phyloP scores from a whole-genome alignment of 2,888 invertebrate genomes.

The Drosophila niveifrons region DNA sequence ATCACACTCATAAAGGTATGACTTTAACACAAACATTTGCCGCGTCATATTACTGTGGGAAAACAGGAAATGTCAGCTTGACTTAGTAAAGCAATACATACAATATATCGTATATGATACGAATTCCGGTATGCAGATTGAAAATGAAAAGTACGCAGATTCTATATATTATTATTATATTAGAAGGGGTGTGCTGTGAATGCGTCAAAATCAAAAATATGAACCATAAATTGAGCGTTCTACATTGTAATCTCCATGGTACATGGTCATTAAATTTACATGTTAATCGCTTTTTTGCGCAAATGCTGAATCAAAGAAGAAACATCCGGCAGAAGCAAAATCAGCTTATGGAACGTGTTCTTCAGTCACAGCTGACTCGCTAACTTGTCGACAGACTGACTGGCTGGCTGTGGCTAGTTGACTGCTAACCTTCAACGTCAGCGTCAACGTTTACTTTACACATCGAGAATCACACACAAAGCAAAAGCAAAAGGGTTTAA shows the following conservation, averaged over 20 bases:
- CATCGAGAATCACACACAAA: constrained; percentile 55
- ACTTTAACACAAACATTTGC: constrained; percentile 9
- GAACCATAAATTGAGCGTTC: constrained; percentile 63
- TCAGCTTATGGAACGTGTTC: constrained; percentile 45
- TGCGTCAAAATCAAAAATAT: constrained; percentile 54
- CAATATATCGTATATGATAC: not conserved
- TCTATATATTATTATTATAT: not conserved
- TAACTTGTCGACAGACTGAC: constrained; percentile 8
- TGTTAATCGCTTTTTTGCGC: constrained; percentile 67
- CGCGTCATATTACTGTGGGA: constrained; percentile 22
- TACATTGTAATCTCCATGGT: constrained; percentile 33
- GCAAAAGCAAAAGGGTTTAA: constrained; percentile 53
- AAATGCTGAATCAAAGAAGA: constrained; percentile 49
- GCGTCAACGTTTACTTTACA: constrained; percentile 35
- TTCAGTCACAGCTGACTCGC: constrained; percentile 44
- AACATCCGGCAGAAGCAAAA: constrained; percentile 67
- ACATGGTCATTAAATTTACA: constrained; percentile 73
- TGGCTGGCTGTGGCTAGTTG: constrained; percentile 9
- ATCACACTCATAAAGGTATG: constrained; percentile 1
- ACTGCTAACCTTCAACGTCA: constrained; percentile 53
- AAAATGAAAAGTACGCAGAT: not conserved
- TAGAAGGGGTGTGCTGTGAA: constrained; percentile 37
- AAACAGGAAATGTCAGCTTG: constrained; percentile 47
- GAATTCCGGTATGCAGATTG: constrained; percentile 5
- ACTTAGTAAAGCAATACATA: not conserved